Conservation (phyloP, 1,140 invertebrate species). For the Paralvinella palmiformis region DNA sequence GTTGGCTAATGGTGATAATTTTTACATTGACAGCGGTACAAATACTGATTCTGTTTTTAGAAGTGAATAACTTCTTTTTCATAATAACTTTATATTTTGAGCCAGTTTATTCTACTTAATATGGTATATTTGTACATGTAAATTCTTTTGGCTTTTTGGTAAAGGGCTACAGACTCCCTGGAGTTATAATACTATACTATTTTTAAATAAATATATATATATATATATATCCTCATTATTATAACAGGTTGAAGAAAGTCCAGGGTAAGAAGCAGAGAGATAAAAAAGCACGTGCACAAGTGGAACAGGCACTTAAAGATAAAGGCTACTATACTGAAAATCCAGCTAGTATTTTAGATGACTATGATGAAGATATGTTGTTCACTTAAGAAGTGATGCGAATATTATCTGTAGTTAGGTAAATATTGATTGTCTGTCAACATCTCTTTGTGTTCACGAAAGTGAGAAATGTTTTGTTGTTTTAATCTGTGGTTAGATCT, state of each 20-base stretch:
- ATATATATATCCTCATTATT: conserved; percentile 11
- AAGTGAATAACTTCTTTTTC: neutral
- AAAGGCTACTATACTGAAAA: conserved; percentile 52
- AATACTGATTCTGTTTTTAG: no score
- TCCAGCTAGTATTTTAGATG: conserved; percentile 70
- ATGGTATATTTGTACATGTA: conserved; percentile 12
- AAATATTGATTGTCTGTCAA: no score
- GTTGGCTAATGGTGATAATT: no score
- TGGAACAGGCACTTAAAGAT: conserved; percentile 38
- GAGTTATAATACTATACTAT: no score
- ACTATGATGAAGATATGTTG: conserved; percentile 83
- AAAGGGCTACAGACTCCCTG: neutral
- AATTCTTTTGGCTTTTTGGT: neutral
- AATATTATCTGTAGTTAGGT: no score
- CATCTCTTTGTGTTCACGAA: no score
- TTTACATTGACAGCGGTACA: no score
- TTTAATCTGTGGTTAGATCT: no score
- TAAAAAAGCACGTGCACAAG: conserved; percentile 31
- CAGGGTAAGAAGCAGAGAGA: conserved; percentile 69
- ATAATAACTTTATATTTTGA: neutral
- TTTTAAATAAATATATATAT: neutral
- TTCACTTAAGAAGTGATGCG: no score
- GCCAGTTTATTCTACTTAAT: conserved; percentile 9
- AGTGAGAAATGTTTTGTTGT: no score
- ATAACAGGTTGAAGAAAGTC: conserved; percentile 78